A percentile compares a stretch with the other conserved stretches of the same genome.
Conservation (phyloP, 2,797 vertebrate species). For the Sylvilagus floridanus region DNA sequence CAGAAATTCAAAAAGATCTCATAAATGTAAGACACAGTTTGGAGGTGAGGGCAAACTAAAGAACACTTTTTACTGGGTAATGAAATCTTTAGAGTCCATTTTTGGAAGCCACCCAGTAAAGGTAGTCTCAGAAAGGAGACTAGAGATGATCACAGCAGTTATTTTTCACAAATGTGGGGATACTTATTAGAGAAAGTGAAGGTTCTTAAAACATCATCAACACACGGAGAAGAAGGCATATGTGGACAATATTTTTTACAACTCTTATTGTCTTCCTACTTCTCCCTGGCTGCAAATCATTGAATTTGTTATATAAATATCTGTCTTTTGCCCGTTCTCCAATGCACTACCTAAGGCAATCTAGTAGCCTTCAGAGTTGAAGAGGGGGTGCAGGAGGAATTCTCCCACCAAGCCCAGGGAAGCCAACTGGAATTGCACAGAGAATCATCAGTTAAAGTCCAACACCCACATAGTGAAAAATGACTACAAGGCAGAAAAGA, state of each 20-base stretch:
- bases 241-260: neutral
- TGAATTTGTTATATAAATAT: neutral
- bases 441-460: conserved; percentile 1
- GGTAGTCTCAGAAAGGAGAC: neutral
- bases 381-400: neutral
- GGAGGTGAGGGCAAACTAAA: neutral
- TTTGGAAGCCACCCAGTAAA: neutral
- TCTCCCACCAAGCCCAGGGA: neutral
- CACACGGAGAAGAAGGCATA: neutral
- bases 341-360: neutral
- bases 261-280: neutral
- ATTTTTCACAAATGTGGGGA: neutral
- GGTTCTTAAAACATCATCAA: neutral
- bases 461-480: neutral
- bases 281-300: neutral
- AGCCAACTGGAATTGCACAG: neutral
- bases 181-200: neutral
- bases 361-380: neutral
- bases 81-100: neutral
- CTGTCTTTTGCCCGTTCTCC: neutral
- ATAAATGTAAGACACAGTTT: neutral
- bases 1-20: neutral
- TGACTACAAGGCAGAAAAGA: neutral
- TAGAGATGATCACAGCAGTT: neutral
- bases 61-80: neutral